Evolutionary conservation across 2,113 vertebrate species (phyloP), one percentile per base, ranked within the genome.

Genomic region (Hucho hucho): DNA sequence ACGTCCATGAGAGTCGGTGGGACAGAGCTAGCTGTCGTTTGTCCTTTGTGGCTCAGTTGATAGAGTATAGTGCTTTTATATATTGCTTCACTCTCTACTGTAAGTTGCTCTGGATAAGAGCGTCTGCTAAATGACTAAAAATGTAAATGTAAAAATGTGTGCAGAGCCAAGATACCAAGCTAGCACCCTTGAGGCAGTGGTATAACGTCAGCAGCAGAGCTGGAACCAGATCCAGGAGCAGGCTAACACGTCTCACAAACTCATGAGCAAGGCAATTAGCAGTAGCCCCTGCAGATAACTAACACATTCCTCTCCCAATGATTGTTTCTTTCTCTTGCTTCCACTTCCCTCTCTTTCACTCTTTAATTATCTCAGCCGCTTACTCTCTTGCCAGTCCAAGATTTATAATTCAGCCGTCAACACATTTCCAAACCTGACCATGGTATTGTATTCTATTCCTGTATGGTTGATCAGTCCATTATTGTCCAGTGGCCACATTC

Each of bases 201-300:
- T 11, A 43, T 43, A 43, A 43, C 37, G 37, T 43, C 37, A 88
- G 91, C 85, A 65, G 71, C 83, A 68, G 81, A 79, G 84, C 87
- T 83, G 81, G 82, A 90, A 89, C 83, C 84, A 80, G 81, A 89
- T 90, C 89, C 84, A 88, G 87, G 77, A 81, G 86, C 84, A 78
- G 75, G 82, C 84, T 82, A 87, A 87, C 37, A 11, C 78, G 79
- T 89, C 86, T 86, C 81, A 75, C 83, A 88, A 87, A 89, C 84
- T 86, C 86, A 79, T 86, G 87, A 90, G 87, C 79, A 81, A 89
- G 85, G 89, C 91, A 93, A 93, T 93, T 92, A 93, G 89, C 87
- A 86, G 82, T 79, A 84, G 86, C 90, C 89, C 91, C 88, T 81
- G 86, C 87, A 90, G 90, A 89, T 85, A 83, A 77, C 49, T 53